These are phyloP conservation scores for Manis crassicaudata DNA, from an alignment of 2,797 vertebrate species.

Conservation along the genomic window DNA sequence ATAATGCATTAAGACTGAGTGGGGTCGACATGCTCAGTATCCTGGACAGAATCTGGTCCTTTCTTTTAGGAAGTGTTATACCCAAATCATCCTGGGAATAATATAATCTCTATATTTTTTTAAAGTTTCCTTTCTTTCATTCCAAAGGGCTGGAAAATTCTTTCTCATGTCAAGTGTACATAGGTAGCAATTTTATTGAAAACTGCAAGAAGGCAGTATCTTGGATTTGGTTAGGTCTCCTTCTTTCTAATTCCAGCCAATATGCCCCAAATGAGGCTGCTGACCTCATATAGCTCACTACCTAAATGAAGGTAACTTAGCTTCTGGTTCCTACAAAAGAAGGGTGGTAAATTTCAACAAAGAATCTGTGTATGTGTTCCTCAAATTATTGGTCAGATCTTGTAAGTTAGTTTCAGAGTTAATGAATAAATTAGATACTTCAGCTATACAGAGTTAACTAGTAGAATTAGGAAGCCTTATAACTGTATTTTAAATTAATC, in stretches of 20 bases:
- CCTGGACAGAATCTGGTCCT: not conserved
- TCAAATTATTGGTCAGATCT: not conserved
- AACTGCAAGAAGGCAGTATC: constrained; percentile 22
- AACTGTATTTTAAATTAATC: not conserved
- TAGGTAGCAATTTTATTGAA: not conserved
- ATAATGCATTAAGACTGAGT: not conserved
- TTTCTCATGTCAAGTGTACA: not conserved
- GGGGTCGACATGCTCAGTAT: not conserved
- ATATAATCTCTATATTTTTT: not conserved
- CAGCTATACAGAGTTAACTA: not conserved
- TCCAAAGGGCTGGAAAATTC: not conserved
- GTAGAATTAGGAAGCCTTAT: not conserved
- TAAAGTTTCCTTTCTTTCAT: not conserved
- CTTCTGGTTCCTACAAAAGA: not conserved
- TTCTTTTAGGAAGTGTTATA: not conserved
- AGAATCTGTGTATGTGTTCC: not conserved
- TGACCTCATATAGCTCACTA: not conserved
- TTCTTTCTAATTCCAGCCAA: not conserved
- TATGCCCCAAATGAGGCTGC: not conserved
- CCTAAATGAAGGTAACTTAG: not conserved
- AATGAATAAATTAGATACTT: constrained; percentile 29
- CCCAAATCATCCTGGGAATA: not conserved
- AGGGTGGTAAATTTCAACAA: not conserved
- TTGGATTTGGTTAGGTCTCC: not conserved
- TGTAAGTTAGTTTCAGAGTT: constrained; percentile 16